Evolutionary conservation across 2,113 vertebrate species (phyloP), one percentile per base, ranked within the genome.

Genomic region (Vulpes ferrilata): DNA sequence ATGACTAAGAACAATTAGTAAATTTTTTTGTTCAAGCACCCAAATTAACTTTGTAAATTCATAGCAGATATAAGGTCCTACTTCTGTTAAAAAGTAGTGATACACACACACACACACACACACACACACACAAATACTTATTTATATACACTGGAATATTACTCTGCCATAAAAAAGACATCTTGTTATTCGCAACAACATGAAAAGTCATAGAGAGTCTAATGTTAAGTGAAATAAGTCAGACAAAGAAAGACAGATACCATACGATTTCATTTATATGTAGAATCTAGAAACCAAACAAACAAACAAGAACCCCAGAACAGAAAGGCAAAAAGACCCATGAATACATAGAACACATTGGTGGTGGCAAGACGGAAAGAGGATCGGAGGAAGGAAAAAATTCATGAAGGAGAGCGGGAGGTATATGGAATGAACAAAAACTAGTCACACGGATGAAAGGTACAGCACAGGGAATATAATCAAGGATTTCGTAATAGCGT

Each of bases 401-500:
- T 11, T 3, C 17, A 16, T 8, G 3, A 71, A 71, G 7, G 8
- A 3, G 67, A 71, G 7, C 20, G 8, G n/a, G 19, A 71, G 9
- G 19, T 20, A 38, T 20, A 38, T 38, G n/a, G 69, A 11, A 38
- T 38, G n/a, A 43, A 43, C 43, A 43, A 43, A 43, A 38, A 3
- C 22, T 5, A 20, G 19, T 11, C n/a, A 20, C 64, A 67, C 6
- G 64, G 64, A 65, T 65, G 64, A 65, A 60, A 16, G 64, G 27
- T 7, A 65, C 64, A 65, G 30, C 0, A 0, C 17, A 71, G 17
- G 32, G 69, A 71, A 71, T 11, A 22, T 1, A 38, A 10, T 22
- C 19, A 38, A 11, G 5, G 69, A 19, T 71, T 5, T 4, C 8
- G 17, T 0, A 22, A 11, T 2, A 35, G 69, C 11, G 8, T 20